Evolutionary conservation across 1,140 invertebrate genomes (phyloP), one percentile per base, ranked within the genome.

Genomic region (Fopius arisanus): DNA sequence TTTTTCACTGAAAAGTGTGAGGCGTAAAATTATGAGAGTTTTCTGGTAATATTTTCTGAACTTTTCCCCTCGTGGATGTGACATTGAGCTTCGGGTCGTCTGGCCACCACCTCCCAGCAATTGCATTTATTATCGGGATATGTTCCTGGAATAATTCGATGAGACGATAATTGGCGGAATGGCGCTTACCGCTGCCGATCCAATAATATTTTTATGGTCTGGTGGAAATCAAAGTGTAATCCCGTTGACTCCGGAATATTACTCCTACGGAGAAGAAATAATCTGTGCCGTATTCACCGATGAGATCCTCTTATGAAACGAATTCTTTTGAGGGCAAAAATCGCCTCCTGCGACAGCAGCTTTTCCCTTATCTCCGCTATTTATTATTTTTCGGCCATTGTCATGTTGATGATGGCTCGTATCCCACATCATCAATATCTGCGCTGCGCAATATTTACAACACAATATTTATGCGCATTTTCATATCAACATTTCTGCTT

Each of bases 151-250:
- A 48, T 48, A n/a, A 48, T 48, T 48, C 43, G 43, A 48, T 48
- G 16, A 19, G 16, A 48, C 10, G 14, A 48, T 48, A 48, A 48
- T 48, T 48, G 43, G 43, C 43, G 43, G 16, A 48, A 48, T 48
- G 43, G 1, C 16, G n/a, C 43, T 19, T 48, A n/a, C 16, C 43
- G 5, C 14, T n/a, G 1, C 7, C 43, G 16, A 48, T 48, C 43
- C 43, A 48, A 48, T 48, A 48, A 48, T 48, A 48, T 48, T 48
- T 48, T 48, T 48, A 48, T 48, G 43, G 43, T 48, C 43, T 48
- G 14, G 1, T 48, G 43, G 16, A 48, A 48, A 48, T 48, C 43
- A 19, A 14, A 48, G 16, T 16, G 5, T 48, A 48, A 48, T 48
- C 1, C n/a, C 6, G 1, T 48, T 48, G 5, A n/a, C 14, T 48